Base-by-base conservation (phyloP, 2,113 vertebrate genomes). In the Apaloderma vittatum region DNA sequence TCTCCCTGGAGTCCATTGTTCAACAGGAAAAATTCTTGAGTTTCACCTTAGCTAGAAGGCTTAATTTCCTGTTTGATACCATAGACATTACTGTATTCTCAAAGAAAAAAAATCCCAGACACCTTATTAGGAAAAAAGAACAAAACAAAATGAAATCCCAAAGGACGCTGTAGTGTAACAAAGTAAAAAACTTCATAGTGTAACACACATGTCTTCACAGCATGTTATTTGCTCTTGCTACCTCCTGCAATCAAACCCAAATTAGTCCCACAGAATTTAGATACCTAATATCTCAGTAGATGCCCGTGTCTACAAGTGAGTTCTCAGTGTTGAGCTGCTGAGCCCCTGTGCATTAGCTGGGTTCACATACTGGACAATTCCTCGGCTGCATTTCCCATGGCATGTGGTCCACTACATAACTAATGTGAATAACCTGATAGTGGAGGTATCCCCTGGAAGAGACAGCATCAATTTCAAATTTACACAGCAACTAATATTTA, bases 21-120 rank as follows among this genome's bases (percentile, higher is more conserved):
- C 26, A 65, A 67, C 72, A 78, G 51, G 61, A 88, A 96, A 93
- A 93, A 90, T 55, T 93, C 61, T 65, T 78, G 36, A 16, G 58
- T 93, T 96, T 96, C 67, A 87, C 91, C 58, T 86, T 63, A 72
- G 68, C 27, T 79, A 59, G 34, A 83, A 71, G 63, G 57, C 19
- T 58, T 86, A 79, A 80, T 95, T 94, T 97, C 93, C 95, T 90
- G 75, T 79, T 86, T 91, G 45, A 82, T 87, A 75, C 40, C 45
- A 55, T 88, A 57, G 88, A 40, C 30, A 84, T 30, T 68, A 32
- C 8, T 22, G 34, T 65, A 11, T 70, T 88, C 37, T 77, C 78
- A 90, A 67, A 90, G 57, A 92, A 89, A 43, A 43, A 93, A 96
- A 91, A 21, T 71, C 70, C 34, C 51, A 90, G 23, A 48, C 61